Evolutionary conservation across 2,888 invertebrate genomes (phyloP), one percentile per base, ranked within the genome.

Genomic region (Ariolimax columbianus): DNA sequence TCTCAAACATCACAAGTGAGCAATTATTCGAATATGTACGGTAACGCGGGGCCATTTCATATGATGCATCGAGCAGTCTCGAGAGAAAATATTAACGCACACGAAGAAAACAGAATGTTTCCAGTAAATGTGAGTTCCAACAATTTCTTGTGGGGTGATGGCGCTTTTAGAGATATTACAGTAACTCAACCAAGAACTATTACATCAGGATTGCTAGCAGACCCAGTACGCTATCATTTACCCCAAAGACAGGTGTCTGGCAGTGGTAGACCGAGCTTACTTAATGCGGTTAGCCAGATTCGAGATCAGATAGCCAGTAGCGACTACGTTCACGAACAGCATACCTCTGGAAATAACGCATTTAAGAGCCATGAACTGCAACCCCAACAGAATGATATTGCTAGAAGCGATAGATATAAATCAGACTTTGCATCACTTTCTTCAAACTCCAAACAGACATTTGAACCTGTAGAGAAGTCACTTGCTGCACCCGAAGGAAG

Each of bases 121-220:
- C 77, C 77, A 59, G 33, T 26, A 33, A 77, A 36, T 38, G 33
- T 38, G 11, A 59, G 23, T 26, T 36, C 26, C 6, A 14, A 36
- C 26, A 59, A 26, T 59, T 77, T 59, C 59, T 9, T 77, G 9
- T 77, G 77, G 77, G 59, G 77, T 26, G 59, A 59, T 23, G 77
- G 77, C 2, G 77, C 77, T 26, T 77, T 77, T 30, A 77, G 77
- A 43, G 77, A 55, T 36, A 59, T 59, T 38, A 33, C 59, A 9
- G 77, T 38, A 59, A 17, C 11, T 9, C 55, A 36, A 38, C 26
- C 36, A 17, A 7, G 77, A 23, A 23, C 77, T 4, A 38, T 43
- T 0, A 11, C 38, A 77, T n/a, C 59, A 36, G 38, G 23, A 0
- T 26, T 23, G 9, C 23, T 59, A 11, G 59, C 38, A 59, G 59